phyloP scores from a whole-genome alignment of 2,113 vertebrate species.

The human (Homo sapiens) region GRCh38 chr6:96974501-96975000 shows the following conservation, averaged over 20 bases:
- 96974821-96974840: not conserved
- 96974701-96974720: not conserved
- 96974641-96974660: not conserved
- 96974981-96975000: not conserved
- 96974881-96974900: not conserved
- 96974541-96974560: slow-evolving; percentile 61
- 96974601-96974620: slow-evolving; percentile 34
- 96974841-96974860: not conserved
- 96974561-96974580: slow-evolving; percentile 41
- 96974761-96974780: not conserved
- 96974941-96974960: not conserved
- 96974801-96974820: accelerated
- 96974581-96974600: not conserved
- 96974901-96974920: not conserved
- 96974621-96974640: not conserved
- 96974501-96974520: slow-evolving; percentile 51
- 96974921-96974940: not conserved
- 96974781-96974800: not conserved
- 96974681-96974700: not conserved
- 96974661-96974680: not conserved
- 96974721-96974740: not conserved
- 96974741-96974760: not conserved
- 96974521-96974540: slow-evolving; percentile 56
- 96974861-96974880: not conserved
- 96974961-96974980: not conserved